These are phyloP conservation scores for Charadrius vociferus DNA, from an alignment of 2,113 vertebrate genomes.

Conservation along the genomic window DNA sequence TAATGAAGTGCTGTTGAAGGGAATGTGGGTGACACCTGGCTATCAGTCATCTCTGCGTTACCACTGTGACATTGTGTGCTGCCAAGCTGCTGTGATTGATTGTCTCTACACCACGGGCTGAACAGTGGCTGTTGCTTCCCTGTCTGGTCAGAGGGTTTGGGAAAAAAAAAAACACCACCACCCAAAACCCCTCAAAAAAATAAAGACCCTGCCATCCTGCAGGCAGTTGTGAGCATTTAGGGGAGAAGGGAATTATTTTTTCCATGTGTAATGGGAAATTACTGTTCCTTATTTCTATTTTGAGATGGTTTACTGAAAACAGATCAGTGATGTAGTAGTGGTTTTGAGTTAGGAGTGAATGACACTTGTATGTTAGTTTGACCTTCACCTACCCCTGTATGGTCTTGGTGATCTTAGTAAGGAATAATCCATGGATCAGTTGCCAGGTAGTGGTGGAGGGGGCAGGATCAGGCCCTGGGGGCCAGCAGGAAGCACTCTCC, in stretches of 20 bases:
- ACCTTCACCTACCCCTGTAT: neutral
- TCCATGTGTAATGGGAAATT: neutral
- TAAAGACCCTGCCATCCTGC: neutral
- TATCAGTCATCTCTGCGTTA: neutral
- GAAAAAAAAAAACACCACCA: neutral
- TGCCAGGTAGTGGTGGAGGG: neutral
- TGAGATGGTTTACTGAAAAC: neutral
- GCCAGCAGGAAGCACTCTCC: neutral
- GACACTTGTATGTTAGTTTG: neutral
- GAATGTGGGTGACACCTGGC: neutral
- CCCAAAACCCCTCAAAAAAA: neutral
- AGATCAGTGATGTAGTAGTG: neutral
- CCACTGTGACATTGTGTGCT: neutral
- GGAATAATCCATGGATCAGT: neutral
- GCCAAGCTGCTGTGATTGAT: neutral
- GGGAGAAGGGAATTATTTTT: neutral
- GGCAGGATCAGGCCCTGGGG: neutral
- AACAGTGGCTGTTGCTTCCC: neutral
- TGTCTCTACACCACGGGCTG: neutral
- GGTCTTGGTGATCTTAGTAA: neutral
- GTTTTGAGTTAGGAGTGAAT: neutral
- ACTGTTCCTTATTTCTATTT: neutral
- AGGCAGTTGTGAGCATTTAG: neutral
- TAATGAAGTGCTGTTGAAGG: neutral
- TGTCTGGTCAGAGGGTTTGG: neutral